phyloP scores from a whole-genome alignment of 2,888 invertebrate genomes.

The Megastigmus dorsalis region DNA sequence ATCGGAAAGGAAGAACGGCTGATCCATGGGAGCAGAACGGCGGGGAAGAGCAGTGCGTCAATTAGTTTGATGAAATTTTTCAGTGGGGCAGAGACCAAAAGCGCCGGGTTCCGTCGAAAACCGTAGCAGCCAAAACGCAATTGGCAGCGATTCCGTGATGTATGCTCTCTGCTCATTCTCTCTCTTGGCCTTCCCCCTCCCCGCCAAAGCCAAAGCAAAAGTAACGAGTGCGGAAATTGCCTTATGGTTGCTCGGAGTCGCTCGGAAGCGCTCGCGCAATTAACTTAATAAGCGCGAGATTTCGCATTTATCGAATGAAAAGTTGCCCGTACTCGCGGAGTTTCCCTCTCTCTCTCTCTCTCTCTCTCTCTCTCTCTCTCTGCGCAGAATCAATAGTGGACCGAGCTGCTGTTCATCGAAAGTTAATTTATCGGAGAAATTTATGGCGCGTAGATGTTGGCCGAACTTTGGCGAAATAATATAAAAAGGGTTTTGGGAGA shows the following conservation, averaged over 20 bases:
- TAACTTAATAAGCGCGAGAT: constrained; percentile 22
- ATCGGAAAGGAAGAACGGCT: no score
- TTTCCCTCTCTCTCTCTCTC: no score
- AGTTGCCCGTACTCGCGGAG: no score
- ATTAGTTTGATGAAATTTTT: constrained; percentile 51
- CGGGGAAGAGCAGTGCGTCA: not conserved
- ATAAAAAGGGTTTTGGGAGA: no score
- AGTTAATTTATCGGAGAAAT: no score
- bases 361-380: no score
- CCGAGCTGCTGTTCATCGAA: no score
- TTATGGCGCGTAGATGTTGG: no score
- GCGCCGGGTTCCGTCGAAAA: constrained; percentile 8
- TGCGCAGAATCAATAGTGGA: no score
- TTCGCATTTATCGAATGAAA: not conserved
- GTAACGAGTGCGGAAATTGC: constrained; percentile 23
- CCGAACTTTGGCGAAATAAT: constrained; percentile 3
- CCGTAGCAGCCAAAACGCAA: constrained; percentile 20
- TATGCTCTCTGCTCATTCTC: not conserved
- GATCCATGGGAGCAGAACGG: not conserved
- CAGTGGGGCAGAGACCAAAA: constrained; percentile 24
- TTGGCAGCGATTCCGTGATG: constrained; percentile 34
- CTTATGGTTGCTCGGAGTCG: not conserved
- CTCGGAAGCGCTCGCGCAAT: constrained; percentile 13
- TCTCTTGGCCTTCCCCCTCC: no score
- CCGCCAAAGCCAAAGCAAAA: not conserved